Evolutionary conservation across 2,113 vertebrate species (phyloP).

Genomic region (Megalops atlanticus): DNA sequence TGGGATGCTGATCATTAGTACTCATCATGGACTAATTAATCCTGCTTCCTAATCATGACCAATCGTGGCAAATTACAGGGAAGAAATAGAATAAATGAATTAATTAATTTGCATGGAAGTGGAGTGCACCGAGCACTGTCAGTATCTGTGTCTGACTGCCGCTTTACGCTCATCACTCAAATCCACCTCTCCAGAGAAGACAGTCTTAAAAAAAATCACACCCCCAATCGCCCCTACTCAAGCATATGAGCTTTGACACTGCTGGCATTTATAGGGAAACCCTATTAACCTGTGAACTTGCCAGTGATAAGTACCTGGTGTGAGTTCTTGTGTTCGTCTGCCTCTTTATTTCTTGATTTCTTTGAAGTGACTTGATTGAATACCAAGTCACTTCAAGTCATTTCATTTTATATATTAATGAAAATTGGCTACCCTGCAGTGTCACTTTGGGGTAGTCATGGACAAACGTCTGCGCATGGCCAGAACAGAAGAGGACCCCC

Average conservation of each 20-base stretch:
- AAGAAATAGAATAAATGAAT: slow-evolving; percentile 10
- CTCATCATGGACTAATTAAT: slow-evolving; percentile 40
- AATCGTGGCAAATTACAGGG: slow-evolving; percentile 26
- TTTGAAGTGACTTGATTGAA: too few species aligned
- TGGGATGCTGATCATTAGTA: slow-evolving; percentile 28
- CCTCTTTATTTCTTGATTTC: background rate
- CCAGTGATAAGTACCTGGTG: background rate
- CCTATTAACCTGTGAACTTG: background rate
- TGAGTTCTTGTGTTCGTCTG: background rate
- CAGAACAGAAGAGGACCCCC: background rate
- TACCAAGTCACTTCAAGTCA: too few species aligned
- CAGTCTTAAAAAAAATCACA: background rate
- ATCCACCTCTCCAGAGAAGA: background rate
- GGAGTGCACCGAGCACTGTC: background rate
- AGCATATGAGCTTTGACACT: background rate
- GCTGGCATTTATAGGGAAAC: background rate
- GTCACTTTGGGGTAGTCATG: background rate
- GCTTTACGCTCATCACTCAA: background rate
- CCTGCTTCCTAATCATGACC: slow-evolving; percentile 36
- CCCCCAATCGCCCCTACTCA: background rate
- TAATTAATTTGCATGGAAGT: background rate
- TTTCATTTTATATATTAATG: background rate
- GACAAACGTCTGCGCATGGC: background rate
- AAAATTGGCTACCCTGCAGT: background rate
- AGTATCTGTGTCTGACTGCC: background rate